These are phyloP conservation scores for Brachynemurus nebulosus DNA, from an alignment of 2,888 invertebrate species.

Conservation along the genomic window DNA sequence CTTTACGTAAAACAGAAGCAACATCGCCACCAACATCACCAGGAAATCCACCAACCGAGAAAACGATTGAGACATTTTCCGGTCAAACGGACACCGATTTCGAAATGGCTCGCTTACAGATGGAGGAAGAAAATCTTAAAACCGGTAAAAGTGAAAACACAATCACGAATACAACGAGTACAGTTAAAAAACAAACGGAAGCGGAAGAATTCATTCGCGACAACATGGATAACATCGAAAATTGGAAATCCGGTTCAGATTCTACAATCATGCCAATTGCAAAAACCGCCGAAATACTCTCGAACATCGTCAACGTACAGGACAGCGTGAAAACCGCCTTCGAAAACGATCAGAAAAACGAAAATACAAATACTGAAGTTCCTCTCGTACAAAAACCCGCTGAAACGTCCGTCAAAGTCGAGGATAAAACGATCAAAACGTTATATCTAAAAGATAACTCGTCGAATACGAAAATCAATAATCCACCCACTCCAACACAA, in stretches of 20 bases:
- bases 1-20: too few species aligned
- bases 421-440: neutral
- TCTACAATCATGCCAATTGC: conserved; percentile 5
- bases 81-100: conserved; percentile 7
- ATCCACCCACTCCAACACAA: neutral
- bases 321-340: conserved; percentile 4
- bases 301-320: conserved; percentile 8
- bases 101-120: neutral
- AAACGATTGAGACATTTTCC: conserved; percentile 5
- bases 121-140: neutral
- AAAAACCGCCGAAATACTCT: conserved; percentile 9
- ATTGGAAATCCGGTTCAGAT: conserved; percentile 5
- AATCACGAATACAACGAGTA: neutral
- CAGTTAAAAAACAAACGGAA: neutral
- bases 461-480: neutral
- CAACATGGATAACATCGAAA: conserved; percentile 12
- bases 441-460: neutral
- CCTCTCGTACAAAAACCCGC: neutral
- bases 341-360: neutral
- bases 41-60: neutral
- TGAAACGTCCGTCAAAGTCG: neutral
- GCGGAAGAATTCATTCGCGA: conserved; percentile 3
- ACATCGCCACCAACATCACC: neutral
- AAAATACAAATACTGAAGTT: neutral
- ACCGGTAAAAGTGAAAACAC: neutral